A percentile compares a stretch with the other conserved stretches of the same genome.
Conservation (phyloP, 2,113 vertebrate genomes). For the Sciurus niger region DNA sequence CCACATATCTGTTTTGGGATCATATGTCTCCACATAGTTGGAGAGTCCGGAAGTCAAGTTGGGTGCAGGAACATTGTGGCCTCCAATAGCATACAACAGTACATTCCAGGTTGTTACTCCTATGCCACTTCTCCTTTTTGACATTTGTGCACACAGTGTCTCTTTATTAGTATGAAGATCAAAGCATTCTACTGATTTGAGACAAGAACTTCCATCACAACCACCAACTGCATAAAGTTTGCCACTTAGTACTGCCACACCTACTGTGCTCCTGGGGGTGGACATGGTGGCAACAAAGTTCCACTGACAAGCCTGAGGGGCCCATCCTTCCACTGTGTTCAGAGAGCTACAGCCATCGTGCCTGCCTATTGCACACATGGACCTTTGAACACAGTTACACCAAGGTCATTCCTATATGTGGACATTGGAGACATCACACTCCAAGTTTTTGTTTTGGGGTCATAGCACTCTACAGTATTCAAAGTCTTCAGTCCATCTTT, state of each 20-base stretch:
- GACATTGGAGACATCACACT: slow-evolving; percentile 99
- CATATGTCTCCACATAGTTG: slow-evolving; percentile 98
- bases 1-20: slow-evolving; percentile 98
- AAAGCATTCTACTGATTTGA: slow-evolving; percentile 98
- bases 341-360: no score
- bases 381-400: slow-evolving; percentile 82
- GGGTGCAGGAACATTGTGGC: slow-evolving; percentile 97
- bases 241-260: background rate
- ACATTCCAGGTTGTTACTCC: slow-evolving; percentile 99
- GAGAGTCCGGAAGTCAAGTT: slow-evolving; percentile 96
- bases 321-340: no score
- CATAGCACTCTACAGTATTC: slow-evolving; percentile 99
- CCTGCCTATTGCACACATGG: no score
- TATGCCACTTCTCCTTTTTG: slow-evolving; percentile 97
- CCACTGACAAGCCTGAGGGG: no score
- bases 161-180: slow-evolving; percentile 99
- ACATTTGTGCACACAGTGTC: slow-evolving; percentile 97
- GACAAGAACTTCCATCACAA: slow-evolving; percentile 97
- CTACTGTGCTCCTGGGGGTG: no score
- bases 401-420: slow-evolving; percentile 97
- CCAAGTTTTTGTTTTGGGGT: slow-evolving; percentile 97
- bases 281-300: no score
- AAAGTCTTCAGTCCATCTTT: slow-evolving; percentile 98
- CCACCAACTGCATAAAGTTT: slow-evolving; percentile 99
- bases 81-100: slow-evolving; percentile 97